Percentiles rank a stretch among this genome's conserved stretches.
Conservation (phyloP, 2,888 invertebrate genomes). For the Nezara viridula region DNA sequence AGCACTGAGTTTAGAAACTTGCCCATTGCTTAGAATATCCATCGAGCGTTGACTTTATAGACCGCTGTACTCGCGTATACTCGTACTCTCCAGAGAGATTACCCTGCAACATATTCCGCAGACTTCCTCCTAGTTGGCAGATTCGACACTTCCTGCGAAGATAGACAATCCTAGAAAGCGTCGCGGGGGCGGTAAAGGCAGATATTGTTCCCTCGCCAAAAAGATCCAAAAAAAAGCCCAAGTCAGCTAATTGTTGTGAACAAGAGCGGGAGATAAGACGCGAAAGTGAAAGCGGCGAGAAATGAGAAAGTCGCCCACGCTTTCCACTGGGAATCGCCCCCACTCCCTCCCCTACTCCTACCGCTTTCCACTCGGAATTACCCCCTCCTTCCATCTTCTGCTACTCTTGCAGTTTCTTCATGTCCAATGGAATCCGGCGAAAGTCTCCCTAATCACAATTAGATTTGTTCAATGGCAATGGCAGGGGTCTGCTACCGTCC, state of each 20-base stretch:
- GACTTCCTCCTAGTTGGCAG: background rate
- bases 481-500: background rate
- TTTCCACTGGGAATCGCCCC: constrained; percentile 33
- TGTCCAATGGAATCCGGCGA: constrained; percentile 51
- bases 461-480: constrained; percentile 44
- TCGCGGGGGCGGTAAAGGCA: constrained; percentile 13
- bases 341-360: background rate
- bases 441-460: constrained; percentile 36
- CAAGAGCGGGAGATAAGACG: constrained; percentile 42
- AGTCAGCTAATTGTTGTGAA: constrained; percentile 54
- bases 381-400: background rate
- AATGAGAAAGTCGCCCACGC: constrained; percentile 51
- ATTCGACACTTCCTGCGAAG: background rate
- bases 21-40: no score
- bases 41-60: no score
- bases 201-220: constrained; percentile 42
- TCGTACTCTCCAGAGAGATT: no score
- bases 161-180: background rate
- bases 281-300: constrained; percentile 41
- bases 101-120: background rate
- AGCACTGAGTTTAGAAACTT: no score
- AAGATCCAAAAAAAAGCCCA: constrained; percentile 26
- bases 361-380: constrained; percentile 42
- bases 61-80: no score
- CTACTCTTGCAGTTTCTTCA: constrained; percentile 52